Evolutionary conservation across 1,140 invertebrate species (phyloP).

Genomic region (Drosophila rhopaloa): DNA sequence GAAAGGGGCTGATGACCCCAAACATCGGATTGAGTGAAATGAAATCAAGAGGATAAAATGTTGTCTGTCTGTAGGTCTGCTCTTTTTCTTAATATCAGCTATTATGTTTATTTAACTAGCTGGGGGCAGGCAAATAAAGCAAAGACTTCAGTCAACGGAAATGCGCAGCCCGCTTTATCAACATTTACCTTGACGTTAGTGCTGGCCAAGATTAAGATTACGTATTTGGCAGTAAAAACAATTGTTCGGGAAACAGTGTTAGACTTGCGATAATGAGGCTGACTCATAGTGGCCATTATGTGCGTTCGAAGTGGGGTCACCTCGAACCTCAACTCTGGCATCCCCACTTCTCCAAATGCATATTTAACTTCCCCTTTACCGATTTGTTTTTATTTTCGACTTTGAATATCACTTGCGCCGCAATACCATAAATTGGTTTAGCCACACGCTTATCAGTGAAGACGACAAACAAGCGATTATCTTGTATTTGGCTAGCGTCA

Average conservation of each 20-base stretch:
- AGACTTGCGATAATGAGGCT: not conserved
- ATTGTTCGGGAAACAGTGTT: conserved; percentile 4
- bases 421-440: conserved; percentile 78
- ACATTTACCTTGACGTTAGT: conserved; percentile 49
- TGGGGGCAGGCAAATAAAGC: conserved; percentile 60
- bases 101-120: conserved; percentile 30
- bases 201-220: conserved; percentile 52
- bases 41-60: not conserved
- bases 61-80: not conserved
- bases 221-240: conserved; percentile 38
- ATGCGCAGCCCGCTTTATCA: conserved; percentile 67
- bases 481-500: conserved; percentile 67
- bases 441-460: conserved; percentile 48
- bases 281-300: conserved; percentile 16
- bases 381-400: conserved; percentile 1
- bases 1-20: conserved; percentile 5
- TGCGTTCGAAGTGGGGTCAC: not conserved
- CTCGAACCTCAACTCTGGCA: not conserved
- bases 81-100: not conserved
- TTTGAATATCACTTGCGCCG: conserved; percentile 30
- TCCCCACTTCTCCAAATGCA: not conserved
- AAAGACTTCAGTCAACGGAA: conserved; percentile 71
- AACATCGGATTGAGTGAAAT: conserved; percentile 18
- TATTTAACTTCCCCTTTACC: not conserved
- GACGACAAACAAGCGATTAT: conserved; percentile 64